A percentile compares a stretch with the other conserved stretches of the same genome.
These are phyloP conservation scores for Cephalotes varians DNA, from an alignment of 2,888 invertebrate genomes.

Conservation along the genomic window DNA sequence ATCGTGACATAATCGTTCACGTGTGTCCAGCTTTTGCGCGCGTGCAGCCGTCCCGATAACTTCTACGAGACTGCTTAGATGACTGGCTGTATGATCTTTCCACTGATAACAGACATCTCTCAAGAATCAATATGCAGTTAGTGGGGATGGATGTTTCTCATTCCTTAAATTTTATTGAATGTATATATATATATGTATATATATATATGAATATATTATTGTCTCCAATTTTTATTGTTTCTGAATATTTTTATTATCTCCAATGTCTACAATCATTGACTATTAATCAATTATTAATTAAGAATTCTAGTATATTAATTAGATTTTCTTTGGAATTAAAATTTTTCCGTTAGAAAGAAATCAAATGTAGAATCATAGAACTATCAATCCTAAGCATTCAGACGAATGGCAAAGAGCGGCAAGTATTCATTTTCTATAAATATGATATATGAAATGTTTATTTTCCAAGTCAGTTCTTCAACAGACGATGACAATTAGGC, in stretches of 20 bases:
- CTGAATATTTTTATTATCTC: background rate
- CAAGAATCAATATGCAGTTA: background rate
- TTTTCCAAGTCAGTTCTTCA: background rate
- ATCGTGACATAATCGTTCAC: conserved; percentile 37
- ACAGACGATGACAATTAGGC: background rate
- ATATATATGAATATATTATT: background rate
- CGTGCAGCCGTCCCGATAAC: conserved; percentile 19
- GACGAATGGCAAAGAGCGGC: background rate
- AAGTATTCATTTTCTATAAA: background rate
- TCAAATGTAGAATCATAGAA: background rate
- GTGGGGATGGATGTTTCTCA: background rate
- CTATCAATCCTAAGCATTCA: background rate
- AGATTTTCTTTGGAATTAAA: background rate
- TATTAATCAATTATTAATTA: background rate
- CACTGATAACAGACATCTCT: background rate
- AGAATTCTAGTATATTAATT: background rate
- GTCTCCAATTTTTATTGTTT: background rate
- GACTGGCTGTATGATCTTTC: background rate
- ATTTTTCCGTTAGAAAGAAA: background rate
- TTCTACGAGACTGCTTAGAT: conserved; percentile 19
- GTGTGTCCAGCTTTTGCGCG: background rate
- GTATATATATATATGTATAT: too few relatives aligned
- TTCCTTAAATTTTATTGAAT: background rate
- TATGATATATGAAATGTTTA: background rate
- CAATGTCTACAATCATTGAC: background rate